phyloP scores from a whole-genome alignment of 2,797 vertebrate species.

The Acipenser oxyrinchus region DNA sequence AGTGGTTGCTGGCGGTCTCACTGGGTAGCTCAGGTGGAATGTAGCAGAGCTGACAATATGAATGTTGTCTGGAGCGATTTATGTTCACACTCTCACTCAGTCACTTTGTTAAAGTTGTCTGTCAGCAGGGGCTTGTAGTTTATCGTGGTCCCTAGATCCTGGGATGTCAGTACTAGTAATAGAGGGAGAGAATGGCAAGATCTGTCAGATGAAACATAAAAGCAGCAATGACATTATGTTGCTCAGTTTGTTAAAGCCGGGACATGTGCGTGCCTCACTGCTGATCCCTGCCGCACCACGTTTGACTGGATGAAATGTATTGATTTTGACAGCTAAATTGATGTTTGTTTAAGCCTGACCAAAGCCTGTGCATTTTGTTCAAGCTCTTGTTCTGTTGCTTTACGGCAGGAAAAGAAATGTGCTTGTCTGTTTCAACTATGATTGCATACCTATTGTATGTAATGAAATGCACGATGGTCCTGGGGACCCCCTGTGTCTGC shows the following conservation, averaged over 20 bases:
- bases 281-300: constrained; percentile 52
- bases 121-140: constrained; percentile 18
- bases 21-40: constrained; percentile 5
- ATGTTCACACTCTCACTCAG: constrained; percentile 41
- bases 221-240: constrained; percentile 32
- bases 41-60: constrained; percentile 31
- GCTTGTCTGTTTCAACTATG: too few relatives aligned
- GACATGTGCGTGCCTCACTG: background rate
- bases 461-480: too few relatives aligned
- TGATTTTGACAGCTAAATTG: constrained; percentile 8
- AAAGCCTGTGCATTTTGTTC: background rate
- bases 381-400: too few relatives aligned
- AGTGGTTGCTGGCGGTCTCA: background rate
- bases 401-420: too few relatives aligned
- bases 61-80: constrained; percentile 47
- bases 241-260: constrained; percentile 12
- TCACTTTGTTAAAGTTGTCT: constrained; percentile 24
- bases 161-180: constrained; percentile 37
- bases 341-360: constrained; percentile 5
- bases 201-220: constrained; percentile 53
- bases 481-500: too few relatives aligned
- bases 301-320: background rate
- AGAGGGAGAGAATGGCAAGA: constrained; percentile 40
- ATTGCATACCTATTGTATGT: too few relatives aligned
- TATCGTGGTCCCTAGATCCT: constrained; percentile 29